These are phyloP conservation scores for Brachylomia viminalis DNA, from an alignment of 2,888 invertebrate species.

Conservation along the genomic window DNA sequence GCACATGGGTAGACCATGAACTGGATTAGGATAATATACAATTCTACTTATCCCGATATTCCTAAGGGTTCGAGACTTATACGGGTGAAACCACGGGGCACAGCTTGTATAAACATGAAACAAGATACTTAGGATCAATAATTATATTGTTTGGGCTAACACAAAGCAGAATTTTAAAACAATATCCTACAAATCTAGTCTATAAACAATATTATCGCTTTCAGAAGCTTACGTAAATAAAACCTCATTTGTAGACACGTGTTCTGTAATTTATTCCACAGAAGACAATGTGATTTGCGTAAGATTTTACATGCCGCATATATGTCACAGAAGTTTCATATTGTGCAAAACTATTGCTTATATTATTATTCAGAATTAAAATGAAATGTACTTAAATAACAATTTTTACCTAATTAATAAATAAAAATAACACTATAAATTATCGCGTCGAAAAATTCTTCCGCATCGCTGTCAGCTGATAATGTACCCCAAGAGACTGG, in stretches of 20 bases:
- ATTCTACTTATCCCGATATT: no score
- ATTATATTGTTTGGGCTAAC: not conserved
- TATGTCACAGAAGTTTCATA: not conserved
- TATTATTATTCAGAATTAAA: not conserved
- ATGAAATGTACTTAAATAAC: not conserved
- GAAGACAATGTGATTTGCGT: constrained; percentile 30
- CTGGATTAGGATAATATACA: no score
- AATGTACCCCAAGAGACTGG: no score
- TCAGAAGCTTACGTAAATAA: constrained; percentile 16
- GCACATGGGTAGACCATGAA: no score
- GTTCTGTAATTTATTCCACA: constrained; percentile 17
- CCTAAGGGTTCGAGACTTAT: no score
- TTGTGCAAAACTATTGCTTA: not conserved
- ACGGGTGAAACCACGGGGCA: no score
- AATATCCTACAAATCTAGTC: not conserved
- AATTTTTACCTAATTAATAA: not conserved
- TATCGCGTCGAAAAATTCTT: not conserved
- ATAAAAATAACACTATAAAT: not conserved
- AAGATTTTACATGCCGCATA: not conserved
- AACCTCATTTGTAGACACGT: constrained; percentile 14
- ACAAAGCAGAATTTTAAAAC: not conserved
- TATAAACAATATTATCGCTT: not conserved
- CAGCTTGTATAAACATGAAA: no score
- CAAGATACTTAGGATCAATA: not conserved
- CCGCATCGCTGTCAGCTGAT: not conserved